These are phyloP conservation scores for Ibycter americanus DNA, from an alignment of 2,797 vertebrate genomes.

Conservation along the genomic window DNA sequence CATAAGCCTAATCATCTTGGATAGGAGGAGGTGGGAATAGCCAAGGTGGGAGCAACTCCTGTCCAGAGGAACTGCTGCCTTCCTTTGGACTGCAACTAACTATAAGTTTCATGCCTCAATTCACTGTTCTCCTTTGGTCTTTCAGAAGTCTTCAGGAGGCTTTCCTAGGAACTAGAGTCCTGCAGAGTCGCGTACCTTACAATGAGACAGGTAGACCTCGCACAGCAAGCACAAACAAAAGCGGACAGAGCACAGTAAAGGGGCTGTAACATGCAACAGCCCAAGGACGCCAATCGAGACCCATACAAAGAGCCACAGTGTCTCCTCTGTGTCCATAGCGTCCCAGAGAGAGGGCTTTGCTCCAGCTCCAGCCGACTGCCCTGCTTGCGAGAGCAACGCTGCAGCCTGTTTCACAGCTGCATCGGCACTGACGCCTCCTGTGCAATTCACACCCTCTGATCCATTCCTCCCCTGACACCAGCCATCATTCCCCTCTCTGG, in stretches of 20 bases:
- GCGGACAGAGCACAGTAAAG: neutral
- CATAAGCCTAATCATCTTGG: neutral
- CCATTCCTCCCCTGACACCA: neutral
- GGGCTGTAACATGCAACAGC: neutral
- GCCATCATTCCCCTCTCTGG: neutral
- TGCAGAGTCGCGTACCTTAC: neutral
- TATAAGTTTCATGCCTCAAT: neutral
- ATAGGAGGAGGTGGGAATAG: neutral
- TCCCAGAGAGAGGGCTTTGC: neutral
- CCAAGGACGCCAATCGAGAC: fast-evolving
- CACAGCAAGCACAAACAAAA: neutral
- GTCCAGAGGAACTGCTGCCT: neutral
- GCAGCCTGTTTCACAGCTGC: neutral
- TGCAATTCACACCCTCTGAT: neutral
- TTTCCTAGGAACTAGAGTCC: neutral
- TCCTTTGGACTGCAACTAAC: neutral
- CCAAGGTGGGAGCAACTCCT: neutral
- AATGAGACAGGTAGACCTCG: neutral
- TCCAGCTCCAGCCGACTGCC: neutral
- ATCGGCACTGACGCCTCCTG: neutral
- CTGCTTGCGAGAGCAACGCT: neutral
- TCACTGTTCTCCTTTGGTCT: neutral
- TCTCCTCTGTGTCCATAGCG: neutral
- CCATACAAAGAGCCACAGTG: fast-evolving
- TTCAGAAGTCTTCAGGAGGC: neutral